A percentile compares a stretch with the other conserved stretches of the same genome.
Evolutionary conservation across 2,113 vertebrate species (phyloP).

Genomic region (Cepphus grylle): DNA sequence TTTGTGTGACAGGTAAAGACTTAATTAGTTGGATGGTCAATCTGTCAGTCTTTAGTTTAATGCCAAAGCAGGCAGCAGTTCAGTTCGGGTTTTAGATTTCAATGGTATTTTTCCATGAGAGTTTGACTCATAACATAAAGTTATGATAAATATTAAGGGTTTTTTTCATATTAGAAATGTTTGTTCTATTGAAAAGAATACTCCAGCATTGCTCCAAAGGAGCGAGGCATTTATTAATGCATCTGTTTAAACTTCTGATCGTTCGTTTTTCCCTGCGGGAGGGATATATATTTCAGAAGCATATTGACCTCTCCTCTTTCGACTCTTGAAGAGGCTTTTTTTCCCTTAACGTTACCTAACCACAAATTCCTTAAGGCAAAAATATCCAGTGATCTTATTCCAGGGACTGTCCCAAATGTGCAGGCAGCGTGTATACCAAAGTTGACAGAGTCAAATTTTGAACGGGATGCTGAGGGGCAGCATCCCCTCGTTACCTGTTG

Average conservation of each 20-base stretch:
- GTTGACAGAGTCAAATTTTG: neutral
- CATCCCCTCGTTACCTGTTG: rapidly evolving
- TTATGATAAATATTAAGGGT: neutral
- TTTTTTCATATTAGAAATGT: neutral
- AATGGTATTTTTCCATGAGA: neutral
- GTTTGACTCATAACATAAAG: neutral
- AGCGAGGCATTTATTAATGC: neutral
- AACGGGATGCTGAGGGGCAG: neutral
- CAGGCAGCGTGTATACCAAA: neutral
- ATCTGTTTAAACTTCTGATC: neutral
- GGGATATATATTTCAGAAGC: neutral
- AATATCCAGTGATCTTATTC: neutral
- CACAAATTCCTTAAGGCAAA: neutral
- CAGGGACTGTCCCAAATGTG: neutral
- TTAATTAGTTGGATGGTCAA: neutral
- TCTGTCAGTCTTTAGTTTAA: neutral
- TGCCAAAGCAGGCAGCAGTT: neutral
- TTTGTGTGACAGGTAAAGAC: neutral
- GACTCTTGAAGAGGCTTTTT: neutral
- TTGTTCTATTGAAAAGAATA: neutral
- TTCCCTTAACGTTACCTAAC: neutral
- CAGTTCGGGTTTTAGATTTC: neutral
- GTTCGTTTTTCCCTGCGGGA: neutral
- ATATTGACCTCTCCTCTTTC: neutral
- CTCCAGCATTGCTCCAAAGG: neutral